Evolutionary conservation across 2,888 invertebrate species (phyloP), one percentile per base, ranked within the genome.

Genomic region (Lathronympha strigana): DNA sequence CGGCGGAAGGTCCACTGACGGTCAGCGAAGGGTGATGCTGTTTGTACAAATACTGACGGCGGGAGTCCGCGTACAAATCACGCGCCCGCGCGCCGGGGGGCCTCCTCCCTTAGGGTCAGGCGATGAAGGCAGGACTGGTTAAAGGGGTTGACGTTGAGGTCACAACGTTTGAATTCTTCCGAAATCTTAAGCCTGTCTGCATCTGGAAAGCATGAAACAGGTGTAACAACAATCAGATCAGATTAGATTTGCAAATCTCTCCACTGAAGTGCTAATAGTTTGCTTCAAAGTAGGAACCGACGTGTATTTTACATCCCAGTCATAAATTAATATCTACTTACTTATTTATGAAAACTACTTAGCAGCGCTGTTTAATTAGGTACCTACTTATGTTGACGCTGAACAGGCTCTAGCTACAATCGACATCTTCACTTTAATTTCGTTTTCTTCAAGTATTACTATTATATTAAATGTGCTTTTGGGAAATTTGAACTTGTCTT

Each of bases 61-160:
- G 87, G 90, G 90, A 84, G 87, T 79, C 84, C 89, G 82, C 77
- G 88, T 89, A 90, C 90, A 90, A 90, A 89, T 89, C 90, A 91
- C 85, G 87, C 87, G 85, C 87, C 89, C 88, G 83, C 81, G 77
- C 70, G 85, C 76, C 77, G 73, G 67, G 67, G 67, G 49, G 53
- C 36, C 11, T 33, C 36, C 25, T 11, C 43, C 51, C 58, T 45
- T 45, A 57, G 57, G 57, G 57, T 57, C 49, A 60, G 60, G 49
- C 47, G 36, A 21, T 49, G 49, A 25, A 17, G 33, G 25, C n/a
- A n/a, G n/a, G n/a, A 57, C 57, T 45, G 17, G 43, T 31, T 17
- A 19, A 21, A 53, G 13, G 53, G 36, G 53, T 21, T 53, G n/a
- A 53, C 4, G 23, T 36, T 13, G 51, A 33, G 51, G 33, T 51